Base-by-base conservation (phyloP, 2,888 invertebrate species). In the Iphiclides podalirius region DNA sequence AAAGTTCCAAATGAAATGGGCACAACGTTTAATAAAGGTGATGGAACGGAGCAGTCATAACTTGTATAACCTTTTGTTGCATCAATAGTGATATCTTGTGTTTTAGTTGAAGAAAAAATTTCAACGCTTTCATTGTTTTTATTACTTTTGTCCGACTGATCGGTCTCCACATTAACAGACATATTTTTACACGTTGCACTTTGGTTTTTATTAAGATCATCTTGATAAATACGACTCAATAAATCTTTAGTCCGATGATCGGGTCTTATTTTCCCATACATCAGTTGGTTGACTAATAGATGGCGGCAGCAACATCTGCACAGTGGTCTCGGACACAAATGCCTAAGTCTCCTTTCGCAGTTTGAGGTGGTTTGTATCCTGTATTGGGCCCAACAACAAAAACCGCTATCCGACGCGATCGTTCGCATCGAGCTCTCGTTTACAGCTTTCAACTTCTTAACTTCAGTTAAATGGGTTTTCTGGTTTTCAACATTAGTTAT, bases 311-410 rank as follows among this genome's bases (percentile, higher is more conserved):
- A 81, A 59, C 81, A 81, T 12, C 54, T 57, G 12, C 50, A 65
- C 1, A 52, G 15, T 12, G 44, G 49, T 17, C 45, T 26, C 6
- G 54, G 63, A 60, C 60, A 70, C 23, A 11, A 56, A 60, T 65
- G 64, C 33, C 33, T 61, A n/a, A 33, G 48, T 16, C 42, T 43
- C 11, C 40, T 31, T 9, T 17, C 37, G 23, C 50, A 33, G 8
- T 50, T 46, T 8, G 9, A 9, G 7, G 57, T 43, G 45, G 55
- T 62, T 43, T 55, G 43, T 23, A 45, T 14, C 36, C 11, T 40
- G 20, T 31, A 17, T 20, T 61, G 61, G 17, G 71, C 67, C 81
- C 81, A 81, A 52, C 81, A 82, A 54, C 81, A 81, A 50, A 56
- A 68, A 11, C 12, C 13, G n/a, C 41, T 44, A 8, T 4, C 13